Base-by-base conservation (phyloP, 2,888 invertebrate species). In the Celastrina argiolus region DNA sequence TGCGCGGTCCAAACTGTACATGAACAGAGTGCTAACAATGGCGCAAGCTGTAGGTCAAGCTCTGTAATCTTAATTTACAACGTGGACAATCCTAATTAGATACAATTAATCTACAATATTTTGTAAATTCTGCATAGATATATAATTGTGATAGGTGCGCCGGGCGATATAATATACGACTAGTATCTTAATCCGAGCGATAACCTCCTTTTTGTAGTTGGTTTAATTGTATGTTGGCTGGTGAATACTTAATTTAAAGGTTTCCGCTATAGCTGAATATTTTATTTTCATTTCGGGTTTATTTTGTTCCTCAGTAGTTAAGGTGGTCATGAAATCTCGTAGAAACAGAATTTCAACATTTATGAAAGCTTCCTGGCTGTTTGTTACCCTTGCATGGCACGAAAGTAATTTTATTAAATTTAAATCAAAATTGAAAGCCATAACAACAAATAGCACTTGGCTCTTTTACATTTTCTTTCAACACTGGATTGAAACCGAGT, bases 111-210 rank as follows among this genome's bases (percentile, higher is more conserved):
- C 18, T 22, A 51, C 2, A 22, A 22, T 6, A 26, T 26, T 8
- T 51, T 12, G 36, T 4, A 26, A 45, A 45, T 18, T 45, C 18
- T 18, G 18, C 45, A 16, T 45, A 16, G 10, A 18, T 16, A 8
- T 2, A n/a, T 8, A 18, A 18, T 18, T 10, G 3, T 10, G 45
- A 18, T 16, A 45, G 16, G 18, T 18, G 45, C n/a, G n/a, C n/a
- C n/a, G n/a, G n/a, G n/a, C 18, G 45, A 18, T 18, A 51, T n/a
- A 41, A n/a, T 41, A 41, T n/a, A 41, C 2, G 5, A n/a, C 22
- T 51, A 14, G 22, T 51, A 51, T 51, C 51, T 51, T 51, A 51
- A 51, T 51, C 51, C 51, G 22, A 51, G 22, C 51, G 51, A 51
- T 51, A 51, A 26, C 51, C 51, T 51, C 51, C 22, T 51, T 51